Percentiles rank a stretch among this genome's conserved stretches.
phyloP scores from a whole-genome alignment of 2,113 vertebrate genomes.

The Hemichromis elongatus region DNA sequence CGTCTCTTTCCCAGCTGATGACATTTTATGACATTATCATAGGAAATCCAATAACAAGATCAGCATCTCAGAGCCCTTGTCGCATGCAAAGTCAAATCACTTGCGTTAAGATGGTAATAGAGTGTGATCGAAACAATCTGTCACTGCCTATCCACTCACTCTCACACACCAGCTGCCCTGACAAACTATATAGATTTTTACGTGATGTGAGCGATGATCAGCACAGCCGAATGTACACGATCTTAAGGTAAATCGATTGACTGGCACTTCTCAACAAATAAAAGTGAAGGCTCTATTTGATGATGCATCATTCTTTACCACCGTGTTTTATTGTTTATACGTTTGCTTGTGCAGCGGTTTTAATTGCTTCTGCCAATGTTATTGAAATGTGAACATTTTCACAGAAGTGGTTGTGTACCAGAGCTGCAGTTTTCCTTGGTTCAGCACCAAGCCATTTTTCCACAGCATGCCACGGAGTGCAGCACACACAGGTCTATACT shows the following conservation, averaged over 20 bases:
- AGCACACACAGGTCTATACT: neutral
- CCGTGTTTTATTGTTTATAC: neutral
- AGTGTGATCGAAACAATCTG: constrained; percentile 68
- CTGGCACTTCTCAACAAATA: constrained; percentile 25
- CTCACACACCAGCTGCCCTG: neutral
- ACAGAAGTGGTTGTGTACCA: neutral
- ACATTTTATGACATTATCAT: constrained; percentile 72
- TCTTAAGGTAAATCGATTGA: constrained; percentile 50
- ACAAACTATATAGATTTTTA: constrained; percentile 72
- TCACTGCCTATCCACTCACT: constrained; percentile 52
- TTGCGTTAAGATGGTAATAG: constrained; percentile 70
- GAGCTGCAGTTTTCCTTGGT: neutral
- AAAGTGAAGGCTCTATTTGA: constrained; percentile 49
- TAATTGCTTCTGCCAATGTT: neutral
- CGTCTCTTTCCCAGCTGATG: constrained; percentile 57
- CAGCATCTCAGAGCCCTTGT: constrained; percentile 53
- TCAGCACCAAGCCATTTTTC: neutral
- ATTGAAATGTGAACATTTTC: neutral
- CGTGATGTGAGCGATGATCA: constrained; percentile 64
- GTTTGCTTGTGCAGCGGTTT: neutral
- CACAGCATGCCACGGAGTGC: neutral
- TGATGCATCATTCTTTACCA: constrained; percentile 34
- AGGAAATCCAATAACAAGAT: constrained; percentile 74
- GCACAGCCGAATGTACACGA: constrained; percentile 66
- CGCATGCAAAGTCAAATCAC: constrained; percentile 66